Conservation (phyloP, 2,888 invertebrate species). For the Portevinia maculata region DNA sequence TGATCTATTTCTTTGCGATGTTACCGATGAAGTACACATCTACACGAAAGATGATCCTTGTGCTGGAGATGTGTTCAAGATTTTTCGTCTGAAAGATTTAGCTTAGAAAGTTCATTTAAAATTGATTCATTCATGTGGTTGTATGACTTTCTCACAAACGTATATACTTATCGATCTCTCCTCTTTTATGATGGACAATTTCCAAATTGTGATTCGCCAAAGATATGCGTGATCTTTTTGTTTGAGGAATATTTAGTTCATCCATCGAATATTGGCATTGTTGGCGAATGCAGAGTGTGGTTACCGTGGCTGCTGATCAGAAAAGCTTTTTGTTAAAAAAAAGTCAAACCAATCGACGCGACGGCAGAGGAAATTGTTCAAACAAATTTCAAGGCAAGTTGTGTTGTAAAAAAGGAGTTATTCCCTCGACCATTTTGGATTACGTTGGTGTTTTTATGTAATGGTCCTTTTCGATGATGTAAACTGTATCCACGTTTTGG, state of each 20-base stretch:
- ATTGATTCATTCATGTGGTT: background rate
- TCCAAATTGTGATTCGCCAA: constrained; percentile 15
- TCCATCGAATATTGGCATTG: background rate
- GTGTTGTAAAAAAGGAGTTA: background rate
- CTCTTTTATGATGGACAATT: constrained; percentile 15
- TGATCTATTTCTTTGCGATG: constrained; percentile 1
- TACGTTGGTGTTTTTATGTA: background rate
- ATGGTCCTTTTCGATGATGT: background rate
- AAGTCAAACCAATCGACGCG: background rate
- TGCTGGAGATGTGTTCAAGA: background rate
- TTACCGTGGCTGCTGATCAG: background rate
- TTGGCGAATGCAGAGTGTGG: background rate
- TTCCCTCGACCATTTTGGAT: constrained; percentile 1
- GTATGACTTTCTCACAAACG: background rate
- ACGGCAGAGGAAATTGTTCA: too few relatives aligned
- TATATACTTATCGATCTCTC: constrained; percentile 28
- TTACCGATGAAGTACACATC: background rate
- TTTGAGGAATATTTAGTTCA: constrained; percentile 10
- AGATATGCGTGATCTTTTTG: background rate
- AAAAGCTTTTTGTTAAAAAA: constrained; percentile 1
- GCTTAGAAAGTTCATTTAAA: background rate
- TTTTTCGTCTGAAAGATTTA: too few relatives aligned
- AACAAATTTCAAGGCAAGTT: too few relatives aligned
- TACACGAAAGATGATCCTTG: background rate
- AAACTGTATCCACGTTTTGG: too few relatives aligned